Base-by-base conservation (phyloP, 2,888 invertebrate genomes). In the Xanthia icteritia region DNA sequence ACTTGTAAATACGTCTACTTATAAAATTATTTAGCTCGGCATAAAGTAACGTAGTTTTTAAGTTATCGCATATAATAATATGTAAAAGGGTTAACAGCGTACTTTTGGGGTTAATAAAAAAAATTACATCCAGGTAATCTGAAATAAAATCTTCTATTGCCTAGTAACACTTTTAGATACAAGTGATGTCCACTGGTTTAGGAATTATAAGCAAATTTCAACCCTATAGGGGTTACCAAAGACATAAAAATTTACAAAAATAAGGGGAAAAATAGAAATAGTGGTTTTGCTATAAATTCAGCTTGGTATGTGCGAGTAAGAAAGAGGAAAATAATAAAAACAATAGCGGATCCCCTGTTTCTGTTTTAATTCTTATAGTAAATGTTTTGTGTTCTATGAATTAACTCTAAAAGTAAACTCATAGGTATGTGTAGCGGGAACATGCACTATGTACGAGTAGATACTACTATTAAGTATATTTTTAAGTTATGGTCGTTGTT, bases 391-490 rank as follows among this genome's bases (percentile, higher is more conserved):
- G n/a, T 23, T 63, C 48, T 45, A 42, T 65, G 11, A 48, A 45
- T 73, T 76, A 76, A 74, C 85, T 79, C 79, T 77, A 83, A 85
- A 81, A 81, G 66, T 69, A 74, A 58, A 54, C 64, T 42, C 20
- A 68, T 71, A 79, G 56, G 76, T 85, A 86, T 88, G 76, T 88
- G 79, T 88, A 90, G 79, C 79, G 83, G 82, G 86, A 88, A 88
- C 83, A 87, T 88, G 84, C 87, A 87, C 83, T 87, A 82, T 83
- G 73, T 83, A 87, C 77, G 82, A 73, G 78, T 89, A 88, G 77
- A 75, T 78, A 78, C 70, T 83, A 85, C 67, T 81, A 60, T 73
- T 81, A 82, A 72, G 77, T 73, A 74, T 74, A 85, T 78, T 86
- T 45, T 88, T 89, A 89, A 88, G 81, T 89, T 82, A 78, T 64